Evolutionary conservation across 2,797 vertebrate genomes (phyloP).

Genomic region (Phalloptychus januarius): DNA sequence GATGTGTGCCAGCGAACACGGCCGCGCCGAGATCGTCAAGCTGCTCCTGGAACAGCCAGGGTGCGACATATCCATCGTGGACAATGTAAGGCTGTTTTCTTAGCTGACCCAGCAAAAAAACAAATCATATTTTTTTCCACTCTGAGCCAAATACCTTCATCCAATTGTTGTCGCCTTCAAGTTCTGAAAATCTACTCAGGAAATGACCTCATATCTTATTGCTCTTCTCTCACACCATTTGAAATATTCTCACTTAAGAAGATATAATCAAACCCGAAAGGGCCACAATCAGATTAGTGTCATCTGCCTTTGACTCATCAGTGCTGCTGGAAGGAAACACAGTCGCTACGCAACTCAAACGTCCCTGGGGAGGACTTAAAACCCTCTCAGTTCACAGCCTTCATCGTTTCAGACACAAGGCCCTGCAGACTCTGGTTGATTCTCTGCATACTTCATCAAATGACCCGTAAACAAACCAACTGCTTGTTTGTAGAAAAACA

Average conservation of each 20-base stretch:
- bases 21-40: conserved; percentile 88
- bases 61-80: conserved; percentile 87
- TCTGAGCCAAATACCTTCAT: conserved; percentile 9
- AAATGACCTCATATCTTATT: conserved; percentile 41
- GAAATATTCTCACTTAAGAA: conserved; percentile 11
- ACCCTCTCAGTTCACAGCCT: conserved; percentile 22
- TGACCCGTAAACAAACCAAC: conserved; percentile 12
- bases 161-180: conserved; percentile 9
- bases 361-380: conserved; percentile 29
- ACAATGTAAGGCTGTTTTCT: conserved; percentile 83
- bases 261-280: conserved; percentile 11
- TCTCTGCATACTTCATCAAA: conserved; percentile 17
- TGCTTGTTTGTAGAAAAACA: neutral
- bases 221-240: conserved; percentile 16
- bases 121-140: neutral
- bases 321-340: conserved; percentile 36
- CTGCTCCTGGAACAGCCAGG: conserved; percentile 89
- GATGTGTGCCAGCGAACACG: conserved; percentile 96
- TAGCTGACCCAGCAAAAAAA: neutral
- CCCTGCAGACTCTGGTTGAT: conserved; percentile 13
- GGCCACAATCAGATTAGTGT: conserved; percentile 43
- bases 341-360: conserved; percentile 20
- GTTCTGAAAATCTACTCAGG: conserved; percentile 56
- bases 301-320: conserved; percentile 31
- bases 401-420: conserved; percentile 35